Percentiles rank a stretch among this genome's conserved stretches.
Conservation (phyloP, 2,888 invertebrate genomes). For the Cantharis rufa region DNA sequence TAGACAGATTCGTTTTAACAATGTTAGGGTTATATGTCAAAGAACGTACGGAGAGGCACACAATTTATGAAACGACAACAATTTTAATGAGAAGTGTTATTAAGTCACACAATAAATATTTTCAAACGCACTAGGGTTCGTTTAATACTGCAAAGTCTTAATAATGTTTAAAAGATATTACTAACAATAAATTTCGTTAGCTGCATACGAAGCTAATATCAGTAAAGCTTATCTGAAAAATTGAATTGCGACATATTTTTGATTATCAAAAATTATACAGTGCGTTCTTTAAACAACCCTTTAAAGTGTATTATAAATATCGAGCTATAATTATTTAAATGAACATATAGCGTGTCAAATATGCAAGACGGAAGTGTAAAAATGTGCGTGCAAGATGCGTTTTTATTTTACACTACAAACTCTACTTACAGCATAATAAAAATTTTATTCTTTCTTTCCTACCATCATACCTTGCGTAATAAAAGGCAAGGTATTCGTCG, state of each 20-base stretch:
- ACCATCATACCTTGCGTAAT: neutral
- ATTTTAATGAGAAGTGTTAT: constrained; percentile 45
- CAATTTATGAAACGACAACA: constrained; percentile 44
- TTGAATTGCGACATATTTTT: neutral
- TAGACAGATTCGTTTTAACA: constrained; percentile 54
- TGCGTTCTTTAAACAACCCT: neutral
- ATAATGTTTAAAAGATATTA: neutral
- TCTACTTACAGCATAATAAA: neutral
- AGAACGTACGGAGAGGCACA: constrained; percentile 44
- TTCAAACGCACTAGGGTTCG: neutral
- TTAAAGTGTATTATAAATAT: neutral
- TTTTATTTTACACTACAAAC: constrained; percentile 9
- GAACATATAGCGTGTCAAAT: constrained; percentile 15
- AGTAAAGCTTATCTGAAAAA: neutral
- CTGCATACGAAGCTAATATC: neutral
- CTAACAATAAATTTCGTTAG: neutral
- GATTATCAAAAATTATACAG: neutral
- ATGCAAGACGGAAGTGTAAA: constrained; percentile 19
- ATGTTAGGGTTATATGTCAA: constrained; percentile 52
- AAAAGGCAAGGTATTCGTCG: neutral
- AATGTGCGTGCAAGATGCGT: constrained; percentile 17
- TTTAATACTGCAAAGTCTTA: neutral
- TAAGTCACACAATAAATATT: neutral
- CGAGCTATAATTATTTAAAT: constrained; percentile 9
- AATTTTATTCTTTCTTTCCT: neutral